These are phyloP conservation scores for Apis florea DNA, from an alignment of 1,140 invertebrate species.

Conservation along the genomic window DNA sequence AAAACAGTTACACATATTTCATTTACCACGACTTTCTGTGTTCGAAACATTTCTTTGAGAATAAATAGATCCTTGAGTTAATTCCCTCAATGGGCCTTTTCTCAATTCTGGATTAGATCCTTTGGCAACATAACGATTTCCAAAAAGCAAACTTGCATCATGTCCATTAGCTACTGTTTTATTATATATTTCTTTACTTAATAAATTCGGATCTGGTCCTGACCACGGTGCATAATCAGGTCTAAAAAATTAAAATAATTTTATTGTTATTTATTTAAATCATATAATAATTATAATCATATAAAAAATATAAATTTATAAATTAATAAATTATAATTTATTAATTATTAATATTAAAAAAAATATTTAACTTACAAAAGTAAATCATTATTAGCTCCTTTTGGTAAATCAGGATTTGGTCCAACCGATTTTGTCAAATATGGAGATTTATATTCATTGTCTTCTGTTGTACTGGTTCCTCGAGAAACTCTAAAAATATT, in stretches of 20 bases:
- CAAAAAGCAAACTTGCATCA: slow-evolving; percentile 78
- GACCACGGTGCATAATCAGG: slow-evolving; percentile 87
- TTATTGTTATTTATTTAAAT: slow-evolving; percentile 19
- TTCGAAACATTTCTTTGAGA: slow-evolving; percentile 80
- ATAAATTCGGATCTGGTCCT: slow-evolving; percentile 82
- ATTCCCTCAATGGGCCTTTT: slow-evolving; percentile 83
- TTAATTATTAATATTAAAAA: background rate
- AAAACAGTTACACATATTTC: slow-evolving; percentile 77
- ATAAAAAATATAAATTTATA: slow-evolving; percentile 74
- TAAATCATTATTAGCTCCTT: slow-evolving; percentile 85
- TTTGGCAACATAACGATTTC: slow-evolving; percentile 79
- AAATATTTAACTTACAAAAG: slow-evolving; percentile 83
- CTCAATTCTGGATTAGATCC: slow-evolving; percentile 83
- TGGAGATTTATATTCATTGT: slow-evolving; percentile 80
- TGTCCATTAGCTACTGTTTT: slow-evolving; percentile 80
- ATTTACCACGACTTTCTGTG: slow-evolving; percentile 82
- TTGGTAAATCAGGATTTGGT: slow-evolving; percentile 82
- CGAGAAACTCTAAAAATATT: slow-evolving; percentile 74
- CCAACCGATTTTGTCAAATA: slow-evolving; percentile 82
- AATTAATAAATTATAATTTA: slow-evolving; percentile 18
- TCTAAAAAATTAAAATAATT: slow-evolving; percentile 75
- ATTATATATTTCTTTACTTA: slow-evolving; percentile 73
- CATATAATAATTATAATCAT: slow-evolving; percentile 80
- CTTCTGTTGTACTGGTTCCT: slow-evolving; percentile 78
- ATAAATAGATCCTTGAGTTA: slow-evolving; percentile 87